phyloP scores from a whole-genome alignment of 2,113 vertebrate genomes.

The Merops nubicus region DNA sequence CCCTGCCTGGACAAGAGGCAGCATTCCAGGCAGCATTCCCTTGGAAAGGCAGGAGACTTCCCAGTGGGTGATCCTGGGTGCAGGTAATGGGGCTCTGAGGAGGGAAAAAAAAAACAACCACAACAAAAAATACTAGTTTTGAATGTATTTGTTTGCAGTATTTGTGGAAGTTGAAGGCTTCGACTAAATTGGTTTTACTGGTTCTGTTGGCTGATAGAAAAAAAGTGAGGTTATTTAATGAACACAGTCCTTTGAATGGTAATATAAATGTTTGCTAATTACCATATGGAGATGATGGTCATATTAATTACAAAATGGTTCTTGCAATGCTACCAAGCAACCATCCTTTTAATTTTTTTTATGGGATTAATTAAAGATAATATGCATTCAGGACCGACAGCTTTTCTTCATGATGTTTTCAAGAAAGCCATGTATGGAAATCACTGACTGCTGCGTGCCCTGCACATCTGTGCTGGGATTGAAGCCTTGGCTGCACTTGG shows the following conservation, averaged over 20 bases:
- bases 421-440: not conserved
- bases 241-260: constrained; percentile 24
- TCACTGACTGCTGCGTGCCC: not conserved
- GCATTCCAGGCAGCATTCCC: not conserved
- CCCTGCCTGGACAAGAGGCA: not conserved
- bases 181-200: not conserved
- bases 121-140: not conserved
- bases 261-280: constrained; percentile 70
- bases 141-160: not conserved
- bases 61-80: accelerated
- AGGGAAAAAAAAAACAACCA: no score
- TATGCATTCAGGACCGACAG: constrained; percentile 42
- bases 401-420: constrained; percentile 38
- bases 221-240: not conserved
- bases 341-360: constrained; percentile 45
- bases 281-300: constrained; percentile 66
- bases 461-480: not conserved
- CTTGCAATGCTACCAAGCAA: constrained; percentile 28
- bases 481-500: not conserved
- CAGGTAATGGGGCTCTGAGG: accelerated
- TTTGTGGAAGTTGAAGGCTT: not conserved
- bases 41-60: not conserved
- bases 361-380: constrained; percentile 64
- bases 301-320: constrained; percentile 59
- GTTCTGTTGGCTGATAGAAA: not conserved